Conservation (phyloP, 2,113 vertebrate genomes). For the Perccottus glenii region DNA sequence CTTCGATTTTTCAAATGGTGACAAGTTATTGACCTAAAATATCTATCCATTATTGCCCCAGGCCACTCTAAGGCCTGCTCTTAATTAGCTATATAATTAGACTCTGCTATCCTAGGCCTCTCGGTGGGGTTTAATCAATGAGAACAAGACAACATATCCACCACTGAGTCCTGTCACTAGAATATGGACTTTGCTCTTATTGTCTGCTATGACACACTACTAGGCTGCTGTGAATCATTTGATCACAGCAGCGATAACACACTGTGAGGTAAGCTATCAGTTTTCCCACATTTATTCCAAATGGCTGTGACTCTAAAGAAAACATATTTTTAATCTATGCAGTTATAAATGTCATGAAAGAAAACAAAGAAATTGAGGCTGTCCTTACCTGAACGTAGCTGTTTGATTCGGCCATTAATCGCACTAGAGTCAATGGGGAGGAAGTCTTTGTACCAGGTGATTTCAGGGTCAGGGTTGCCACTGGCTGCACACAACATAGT, state of each 20-base stretch:
- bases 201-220: constrained; percentile 39
- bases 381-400: constrained; percentile 91
- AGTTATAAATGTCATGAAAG: not conserved
- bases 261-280: constrained; percentile 7
- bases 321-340: not conserved
- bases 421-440: constrained; percentile 92
- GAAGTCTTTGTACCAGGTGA: constrained; percentile 99
- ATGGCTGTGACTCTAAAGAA: not conserved
- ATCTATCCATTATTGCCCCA: constrained; percentile 65
- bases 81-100: constrained; percentile 81
- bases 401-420: constrained; percentile 95
- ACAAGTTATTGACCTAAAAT: constrained; percentile 77
- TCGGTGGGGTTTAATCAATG: constrained; percentile 74
- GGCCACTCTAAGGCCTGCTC: constrained; percentile 60
- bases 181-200: constrained; percentile 46
- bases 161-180: constrained; percentile 39
- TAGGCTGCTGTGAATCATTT: constrained; percentile 37
- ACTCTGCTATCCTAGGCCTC: constrained; percentile 74
- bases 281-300: not conserved
- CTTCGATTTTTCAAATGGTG: constrained; percentile 70
- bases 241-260: constrained; percentile 24
- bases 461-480: constrained; percentile 96
- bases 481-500: constrained; percentile 98
- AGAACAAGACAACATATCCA: constrained; percentile 68
- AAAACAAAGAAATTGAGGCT: not conserved